phyloP scores from a whole-genome alignment of 2,113 vertebrate species.

The Sus scrofa region T2T-Sscrofa CM000812.6:9971501-9972000 shows the following conservation, averaged over 20 bases:
- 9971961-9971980: constrained; percentile 64
- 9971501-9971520: not conserved
- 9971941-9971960: constrained; percentile 86
- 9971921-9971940: constrained; percentile 87
- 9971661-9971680: not conserved
- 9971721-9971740: constrained; percentile 70
- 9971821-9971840: constrained; percentile 72
- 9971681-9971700: constrained; percentile 35
- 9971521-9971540: not conserved
- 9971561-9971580: not conserved
- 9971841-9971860: constrained; percentile 79
- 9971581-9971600: not conserved
- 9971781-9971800: constrained; percentile 81
- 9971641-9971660: not conserved
- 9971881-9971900: constrained; percentile 70
- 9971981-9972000: not conserved
- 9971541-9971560: constrained; percentile 36
- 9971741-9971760: constrained; percentile 75
- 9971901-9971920: constrained; percentile 75
- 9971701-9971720: constrained; percentile 58
- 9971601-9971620: not conserved
- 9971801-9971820: constrained; percentile 61
- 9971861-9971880: constrained; percentile 76
- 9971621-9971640: not conserved
- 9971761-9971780: not conserved